Evolutionary conservation across 2,113 vertebrate genomes (phyloP).

Genomic region (Monopterus albus): DNA sequence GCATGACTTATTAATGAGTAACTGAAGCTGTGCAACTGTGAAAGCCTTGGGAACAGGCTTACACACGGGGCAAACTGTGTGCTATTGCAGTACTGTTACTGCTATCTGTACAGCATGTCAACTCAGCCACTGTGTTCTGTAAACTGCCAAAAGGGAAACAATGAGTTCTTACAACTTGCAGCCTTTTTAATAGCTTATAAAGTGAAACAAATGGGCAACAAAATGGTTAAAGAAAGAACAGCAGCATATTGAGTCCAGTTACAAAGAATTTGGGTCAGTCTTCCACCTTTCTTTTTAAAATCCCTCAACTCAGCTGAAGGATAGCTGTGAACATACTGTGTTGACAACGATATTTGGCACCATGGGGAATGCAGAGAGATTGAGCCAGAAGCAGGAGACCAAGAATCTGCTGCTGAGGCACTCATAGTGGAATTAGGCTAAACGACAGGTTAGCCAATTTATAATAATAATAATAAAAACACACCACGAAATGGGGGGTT

Average conservation of each 20-base stretch:
- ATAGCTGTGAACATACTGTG: constrained; percentile 27
- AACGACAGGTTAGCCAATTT: background rate
- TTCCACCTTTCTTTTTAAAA: constrained; percentile 1
- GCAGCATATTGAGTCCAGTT: constrained; percentile 2
- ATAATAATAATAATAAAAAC: constrained; percentile 1
- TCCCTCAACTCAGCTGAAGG: constrained; percentile 8
- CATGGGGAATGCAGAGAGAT: background rate
- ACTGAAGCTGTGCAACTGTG: constrained; percentile 68
- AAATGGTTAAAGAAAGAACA: constrained; percentile 11
- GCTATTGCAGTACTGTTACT: constrained; percentile 27
- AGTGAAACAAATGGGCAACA: constrained; percentile 9
- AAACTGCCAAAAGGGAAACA: too few relatives aligned
- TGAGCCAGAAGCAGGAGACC: constrained; percentile 28
- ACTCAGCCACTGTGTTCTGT: background rate
- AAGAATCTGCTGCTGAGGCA: constrained; percentile 12
- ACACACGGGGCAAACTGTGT: constrained; percentile 3
- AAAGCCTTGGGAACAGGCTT: constrained; percentile 58
- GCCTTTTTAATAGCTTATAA: background rate
- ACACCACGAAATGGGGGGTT: too few relatives aligned
- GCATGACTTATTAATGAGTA: constrained; percentile 79
- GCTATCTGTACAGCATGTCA: background rate
- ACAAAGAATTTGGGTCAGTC: constrained; percentile 47
- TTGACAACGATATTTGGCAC: constrained; percentile 24
- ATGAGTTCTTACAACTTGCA: too few relatives aligned
- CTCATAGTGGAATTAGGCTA: constrained; percentile 16